These are phyloP conservation scores for Antedon mediterranea DNA, from an alignment of 53 echinoderm and acorn worm species.

Conservation along the genomic window DNA sequence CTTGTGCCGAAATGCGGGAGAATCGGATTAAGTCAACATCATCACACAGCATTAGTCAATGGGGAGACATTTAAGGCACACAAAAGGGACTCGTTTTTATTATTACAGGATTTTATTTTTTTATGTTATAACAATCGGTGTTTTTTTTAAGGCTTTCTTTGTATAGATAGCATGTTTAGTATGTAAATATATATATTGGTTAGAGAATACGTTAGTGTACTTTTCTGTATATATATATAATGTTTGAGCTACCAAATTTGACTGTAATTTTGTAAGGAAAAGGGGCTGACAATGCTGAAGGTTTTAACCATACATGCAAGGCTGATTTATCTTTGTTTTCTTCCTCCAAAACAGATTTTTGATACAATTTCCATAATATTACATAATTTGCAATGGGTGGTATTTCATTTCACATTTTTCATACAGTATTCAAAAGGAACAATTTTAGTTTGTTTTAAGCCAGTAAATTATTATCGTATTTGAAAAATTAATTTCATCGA, in stretches of 20 bases:
- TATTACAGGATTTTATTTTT: not conserved
- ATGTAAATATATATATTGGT: not conserved
- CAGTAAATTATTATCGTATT: no score
- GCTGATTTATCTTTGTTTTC: no score
- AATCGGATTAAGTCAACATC: slow-evolving; percentile 4
- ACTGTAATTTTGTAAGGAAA: not conserved
- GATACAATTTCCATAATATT: no score
- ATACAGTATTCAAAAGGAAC: no score
- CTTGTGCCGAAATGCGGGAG: slow-evolving; percentile 28
- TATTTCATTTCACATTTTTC: no score
- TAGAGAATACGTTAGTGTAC: not conserved
- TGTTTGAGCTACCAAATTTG: not conserved
- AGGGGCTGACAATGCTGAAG: not conserved
- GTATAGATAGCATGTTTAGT: not conserved
- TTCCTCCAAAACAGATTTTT: no score
- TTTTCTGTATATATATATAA: not conserved
- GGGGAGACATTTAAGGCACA: not conserved
- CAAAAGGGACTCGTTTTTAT: not conserved
- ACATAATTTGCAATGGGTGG: no score
- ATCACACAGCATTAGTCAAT: no score
- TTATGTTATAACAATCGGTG: not conserved
- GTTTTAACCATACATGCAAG: not conserved
- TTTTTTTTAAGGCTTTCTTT: not conserved
- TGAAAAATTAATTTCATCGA: no score
- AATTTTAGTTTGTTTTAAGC: no score